A percentile compares a stretch with the other conserved stretches of the same genome.
Conservation (phyloP, 2,113 vertebrate species). For the Hemiscyllium ocellatum region DNA sequence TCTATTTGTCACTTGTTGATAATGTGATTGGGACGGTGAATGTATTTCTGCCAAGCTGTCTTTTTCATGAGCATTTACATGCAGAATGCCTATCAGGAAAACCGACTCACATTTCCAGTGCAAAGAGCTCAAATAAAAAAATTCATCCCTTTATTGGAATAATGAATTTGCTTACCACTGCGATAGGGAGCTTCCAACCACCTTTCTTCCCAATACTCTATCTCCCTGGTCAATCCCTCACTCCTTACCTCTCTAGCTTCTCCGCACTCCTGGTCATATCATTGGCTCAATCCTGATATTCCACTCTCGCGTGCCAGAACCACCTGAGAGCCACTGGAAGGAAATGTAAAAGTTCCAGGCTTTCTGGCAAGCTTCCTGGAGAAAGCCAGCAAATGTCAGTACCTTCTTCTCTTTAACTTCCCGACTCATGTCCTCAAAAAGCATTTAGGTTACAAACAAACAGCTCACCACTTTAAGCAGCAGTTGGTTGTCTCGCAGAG, state of each 20-base stretch:
- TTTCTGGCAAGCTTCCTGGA: neutral
- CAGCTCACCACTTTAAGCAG: constrained; percentile 70
- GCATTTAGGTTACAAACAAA: neutral
- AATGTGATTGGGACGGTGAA: too few species aligned
- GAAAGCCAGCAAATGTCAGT: neutral
- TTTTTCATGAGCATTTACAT: too few species aligned
- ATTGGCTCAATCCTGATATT: neutral
- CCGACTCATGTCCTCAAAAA: neutral
- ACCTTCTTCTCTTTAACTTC: neutral
- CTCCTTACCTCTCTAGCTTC: neutral
- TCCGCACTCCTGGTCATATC: neutral
- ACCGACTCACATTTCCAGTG: too few species aligned
- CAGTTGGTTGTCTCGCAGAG: constrained; percentile 73
- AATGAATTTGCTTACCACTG: too few species aligned
- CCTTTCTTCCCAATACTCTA: too few species aligned
- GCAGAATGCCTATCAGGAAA: too few species aligned
- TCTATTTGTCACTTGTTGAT: too few species aligned
- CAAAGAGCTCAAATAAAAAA: too few species aligned
- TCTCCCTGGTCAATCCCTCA: too few species aligned
- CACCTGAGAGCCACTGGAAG: neutral
- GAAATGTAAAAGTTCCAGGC: neutral
- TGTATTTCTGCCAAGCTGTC: too few species aligned
- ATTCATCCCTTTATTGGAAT: too few species aligned
- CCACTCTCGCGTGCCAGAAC: neutral
- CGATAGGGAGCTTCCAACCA: too few species aligned